These are phyloP conservation scores for Nasonia oneida DNA, from an alignment of 2,888 invertebrate species.

Conservation along the genomic window DNA sequence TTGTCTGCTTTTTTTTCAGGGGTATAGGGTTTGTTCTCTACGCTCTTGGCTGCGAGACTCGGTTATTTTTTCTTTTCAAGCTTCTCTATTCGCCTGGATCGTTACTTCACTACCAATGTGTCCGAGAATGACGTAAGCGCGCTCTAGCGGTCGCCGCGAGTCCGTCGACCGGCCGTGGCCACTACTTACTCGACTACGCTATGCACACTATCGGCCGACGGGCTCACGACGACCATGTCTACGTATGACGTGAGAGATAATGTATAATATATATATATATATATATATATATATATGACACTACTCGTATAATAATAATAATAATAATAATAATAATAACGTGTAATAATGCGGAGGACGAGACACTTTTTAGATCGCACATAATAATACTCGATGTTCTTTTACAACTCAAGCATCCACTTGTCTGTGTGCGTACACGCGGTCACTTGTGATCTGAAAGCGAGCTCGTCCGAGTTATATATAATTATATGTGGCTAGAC, in stretches of 20 bases:
- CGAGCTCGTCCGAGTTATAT: conserved; percentile 12
- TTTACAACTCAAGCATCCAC: not conserved
- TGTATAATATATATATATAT: conserved; percentile 9
- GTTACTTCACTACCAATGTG: not conserved
- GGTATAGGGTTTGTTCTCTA: not conserved
- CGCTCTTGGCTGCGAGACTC: not conserved
- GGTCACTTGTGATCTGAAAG: conserved; percentile 17
- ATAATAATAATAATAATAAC: not conserved
- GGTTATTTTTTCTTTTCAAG: not conserved
- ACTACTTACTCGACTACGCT: conserved; percentile 16
- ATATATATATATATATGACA: not conserved
- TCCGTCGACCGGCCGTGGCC: not conserved
- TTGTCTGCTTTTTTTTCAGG: conserved; percentile 35
- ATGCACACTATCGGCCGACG: not conserved
- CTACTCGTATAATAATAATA: conserved; percentile 6
- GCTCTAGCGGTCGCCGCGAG: not conserved
- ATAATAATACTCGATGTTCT: not conserved
- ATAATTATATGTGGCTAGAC: not conserved
- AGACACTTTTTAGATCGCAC: conserved; percentile 27
- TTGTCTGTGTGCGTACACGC: not conserved
- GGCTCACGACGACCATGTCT: not conserved
- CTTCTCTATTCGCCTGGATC: not conserved
- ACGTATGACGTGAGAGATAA: conserved; percentile 33
- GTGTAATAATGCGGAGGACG: conserved; percentile 1
- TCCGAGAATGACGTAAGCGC: conserved; percentile 25